phyloP scores from a whole-genome alignment of 2,113 vertebrate genomes.

The Dromas ardeola region DNA sequence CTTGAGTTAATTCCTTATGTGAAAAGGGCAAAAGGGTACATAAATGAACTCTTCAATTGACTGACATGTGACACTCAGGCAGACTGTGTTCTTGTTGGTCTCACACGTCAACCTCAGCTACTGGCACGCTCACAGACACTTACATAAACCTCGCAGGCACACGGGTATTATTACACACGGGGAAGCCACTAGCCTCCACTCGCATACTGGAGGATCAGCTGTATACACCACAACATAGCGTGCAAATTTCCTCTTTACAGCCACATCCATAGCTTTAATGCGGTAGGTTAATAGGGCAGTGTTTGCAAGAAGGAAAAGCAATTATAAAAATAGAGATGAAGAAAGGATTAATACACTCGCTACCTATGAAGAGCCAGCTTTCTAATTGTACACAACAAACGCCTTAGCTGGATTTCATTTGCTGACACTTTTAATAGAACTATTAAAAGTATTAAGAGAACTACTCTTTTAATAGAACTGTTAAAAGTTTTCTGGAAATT shows the following conservation, averaged over 20 bases:
- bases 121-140: constrained; percentile 49
- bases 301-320: background rate
- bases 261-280: background rate
- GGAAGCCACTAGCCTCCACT: background rate
- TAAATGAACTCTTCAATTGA: constrained; percentile 30
- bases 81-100: constrained; percentile 36
- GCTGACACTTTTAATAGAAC: background rate
- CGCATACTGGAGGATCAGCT: background rate
- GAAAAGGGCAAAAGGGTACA: constrained; percentile 54
- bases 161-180: constrained; percentile 13
- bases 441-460: background rate
- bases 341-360: background rate
- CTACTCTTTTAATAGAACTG: background rate
- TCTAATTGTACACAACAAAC: background rate
- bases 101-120: constrained; percentile 44
- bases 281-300: background rate
- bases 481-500: background rate
- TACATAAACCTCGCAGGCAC: constrained; percentile 50
- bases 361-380: background rate
- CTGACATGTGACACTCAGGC: constrained; percentile 40
- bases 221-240: background rate
- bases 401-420: background rate
- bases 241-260: background rate
- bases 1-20: constrained; percentile 87
- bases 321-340: background rate